Conservation (phyloP, 1,140 invertebrate species). For the Drosophila biarmipes region DNA sequence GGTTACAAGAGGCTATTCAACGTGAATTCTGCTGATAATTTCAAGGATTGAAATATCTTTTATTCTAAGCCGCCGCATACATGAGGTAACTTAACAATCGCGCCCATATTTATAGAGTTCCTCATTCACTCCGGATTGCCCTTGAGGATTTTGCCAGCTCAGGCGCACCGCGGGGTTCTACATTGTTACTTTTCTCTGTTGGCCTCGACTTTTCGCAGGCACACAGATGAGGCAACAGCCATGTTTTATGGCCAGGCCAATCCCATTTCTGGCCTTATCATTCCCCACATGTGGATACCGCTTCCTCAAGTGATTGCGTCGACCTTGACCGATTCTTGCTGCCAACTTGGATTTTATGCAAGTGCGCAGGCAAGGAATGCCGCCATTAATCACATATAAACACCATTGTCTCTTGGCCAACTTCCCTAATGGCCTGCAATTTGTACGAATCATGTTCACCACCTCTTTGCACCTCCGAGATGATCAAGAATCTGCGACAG, state of each 20-base stretch:
- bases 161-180: slow-evolving; percentile 22
- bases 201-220: slow-evolving; percentile 49
- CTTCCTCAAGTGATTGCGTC: slow-evolving; percentile 13
- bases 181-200: slow-evolving; percentile 33
- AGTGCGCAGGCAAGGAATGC: not conserved
- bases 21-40: slow-evolving; percentile 5
- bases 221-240: slow-evolving; percentile 27
- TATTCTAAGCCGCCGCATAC: slow-evolving; percentile 3
- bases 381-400: slow-evolving; percentile 20
- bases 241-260: slow-evolving; percentile 34
- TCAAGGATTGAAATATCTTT: slow-evolving; percentile 26
- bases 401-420: slow-evolving; percentile 29
- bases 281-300: slow-evolving; percentile 20
- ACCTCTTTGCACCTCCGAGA: not conserved
- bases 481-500: slow-evolving; percentile 27
- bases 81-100: slow-evolving; percentile 7
- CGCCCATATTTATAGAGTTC: slow-evolving; percentile 38
- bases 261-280: slow-evolving; percentile 38
- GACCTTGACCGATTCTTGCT: slow-evolving; percentile 49
- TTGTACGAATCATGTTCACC: slow-evolving; percentile 22
- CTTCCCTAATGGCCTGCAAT: slow-evolving; percentile 56
- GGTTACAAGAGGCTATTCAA: slow-evolving; percentile 30
- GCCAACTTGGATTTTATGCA: slow-evolving; percentile 21
- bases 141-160: slow-evolving; percentile 24
- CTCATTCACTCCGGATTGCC: slow-evolving; percentile 17